Base-by-base conservation (phyloP, 64 coral and sea anemone genomes). In the Cladopsammia gracilis region DNA sequence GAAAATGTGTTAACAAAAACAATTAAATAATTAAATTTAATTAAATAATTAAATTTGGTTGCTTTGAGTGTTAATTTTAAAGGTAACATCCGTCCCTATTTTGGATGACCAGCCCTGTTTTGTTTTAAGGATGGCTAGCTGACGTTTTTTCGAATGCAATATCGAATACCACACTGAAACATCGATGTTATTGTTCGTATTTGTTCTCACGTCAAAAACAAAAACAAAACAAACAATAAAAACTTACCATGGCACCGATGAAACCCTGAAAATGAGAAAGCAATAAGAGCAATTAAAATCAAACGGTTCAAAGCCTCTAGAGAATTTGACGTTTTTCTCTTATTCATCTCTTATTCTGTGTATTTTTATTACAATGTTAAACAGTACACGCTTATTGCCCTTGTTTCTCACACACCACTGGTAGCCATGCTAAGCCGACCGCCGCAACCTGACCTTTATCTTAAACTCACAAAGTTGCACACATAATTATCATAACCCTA, bases 231-330 rank as follows among this genome's bases (percentile, higher is more conserved):
- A 12, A 1, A 75, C 1, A 70, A 73, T 13, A 18, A 58, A 71
- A 16, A 72, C 86, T 88, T 75, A 88, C 86, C 86, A 73, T 25
- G 42, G 58, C 68, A 62, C 86, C 86, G 48, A 23, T 45, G 19
- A 23, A 70, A 76, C 86, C 86, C 86, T 88, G 47, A 42, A 88
- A 75, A 62, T 57, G 7, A 88, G 42, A 74, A 4, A 75, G 16
- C 20, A 88, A 52, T 62, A 45, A 11, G 47, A 19, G 64, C 45
- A 18, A 19, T 13, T 14, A 2, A 49, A 45, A 75, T 56, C 12
- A 19, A 75, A 6, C 7, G 13, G 16, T 7, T 5, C 44, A 50
- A 0, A 14, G 15, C 24, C 9, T 48, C 4, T 51, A 51, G 20
- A 77, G 48, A 5, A 77, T 19, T 23, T 77, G 19, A 16, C 9